phyloP scores from a whole-genome alignment of 64 coral and sea anemone genomes.

The Stichodactyla helianthus region DNA sequence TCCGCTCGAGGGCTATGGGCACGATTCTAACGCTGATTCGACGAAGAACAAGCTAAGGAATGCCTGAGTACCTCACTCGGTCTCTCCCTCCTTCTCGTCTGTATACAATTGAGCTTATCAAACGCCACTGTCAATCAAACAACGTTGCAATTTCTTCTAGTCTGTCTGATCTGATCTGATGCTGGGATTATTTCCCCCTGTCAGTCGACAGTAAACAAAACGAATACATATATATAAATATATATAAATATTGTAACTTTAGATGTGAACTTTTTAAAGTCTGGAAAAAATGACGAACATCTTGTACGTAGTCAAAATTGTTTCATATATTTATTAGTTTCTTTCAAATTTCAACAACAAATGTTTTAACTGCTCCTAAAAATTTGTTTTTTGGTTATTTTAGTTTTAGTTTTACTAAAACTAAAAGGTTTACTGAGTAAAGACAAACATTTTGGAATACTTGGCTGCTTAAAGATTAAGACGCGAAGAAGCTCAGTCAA shows the following conservation, averaged over 20 bases:
- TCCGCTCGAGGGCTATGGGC: slow-evolving; percentile 23
- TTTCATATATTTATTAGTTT: slow-evolving; percentile 28
- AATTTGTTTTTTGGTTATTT: neutral
- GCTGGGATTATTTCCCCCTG: neutral
- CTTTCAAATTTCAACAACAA: neutral
- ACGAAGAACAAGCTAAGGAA: slow-evolving; percentile 12
- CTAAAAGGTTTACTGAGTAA: no score
- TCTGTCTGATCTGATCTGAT: slow-evolving; percentile 1
- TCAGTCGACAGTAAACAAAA: neutral
- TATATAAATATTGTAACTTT: slow-evolving; percentile 4
- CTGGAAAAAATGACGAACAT: slow-evolving; percentile 6
- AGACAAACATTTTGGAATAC: no score
- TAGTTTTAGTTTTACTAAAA: no score
- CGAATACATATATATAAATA: neutral
- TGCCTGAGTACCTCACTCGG: neutral
- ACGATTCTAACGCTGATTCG: slow-evolving; percentile 20
- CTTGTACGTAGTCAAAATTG: slow-evolving; percentile 19
- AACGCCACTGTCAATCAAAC: slow-evolving; percentile 11
- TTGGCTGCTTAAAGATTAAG: no score
- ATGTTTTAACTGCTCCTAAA: neutral
- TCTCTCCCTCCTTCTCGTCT: neutral
- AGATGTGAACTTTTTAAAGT: slow-evolving; percentile 16
- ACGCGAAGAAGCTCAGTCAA: no score
- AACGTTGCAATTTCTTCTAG: slow-evolving; percentile 6
- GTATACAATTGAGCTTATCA: slow-evolving; percentile 16